Percentiles rank a stretch among this genome's conserved stretches.
phyloP scores from a whole-genome alignment of 1,140 invertebrate species.

The Bradysia coprophila region DNA sequence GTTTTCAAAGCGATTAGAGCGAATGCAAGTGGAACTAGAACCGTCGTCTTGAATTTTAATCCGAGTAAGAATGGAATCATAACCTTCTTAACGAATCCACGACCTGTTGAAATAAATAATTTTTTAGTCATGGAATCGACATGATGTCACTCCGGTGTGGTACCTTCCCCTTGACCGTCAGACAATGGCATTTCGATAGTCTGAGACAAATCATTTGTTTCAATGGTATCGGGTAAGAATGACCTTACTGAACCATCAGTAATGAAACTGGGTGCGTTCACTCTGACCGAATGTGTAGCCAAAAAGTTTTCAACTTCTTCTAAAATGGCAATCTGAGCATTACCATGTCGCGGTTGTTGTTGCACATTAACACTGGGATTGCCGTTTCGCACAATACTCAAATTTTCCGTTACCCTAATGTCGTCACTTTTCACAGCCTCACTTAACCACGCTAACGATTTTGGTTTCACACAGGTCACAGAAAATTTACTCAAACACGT shows the following conservation, averaged over 20 bases:
- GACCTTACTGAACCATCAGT: too few relatives aligned
- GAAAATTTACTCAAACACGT: constrained; percentile 42
- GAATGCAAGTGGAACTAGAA: constrained; percentile 56
- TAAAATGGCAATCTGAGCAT: constrained; percentile 25
- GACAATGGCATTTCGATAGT: too few relatives aligned
- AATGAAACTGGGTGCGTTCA: constrained; percentile 36
- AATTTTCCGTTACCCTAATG: constrained; percentile 50
- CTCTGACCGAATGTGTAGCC: constrained; percentile 37
- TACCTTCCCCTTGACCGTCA: too few relatives aligned
- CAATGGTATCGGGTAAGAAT: too few relatives aligned
- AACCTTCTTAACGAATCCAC: constrained; percentile 64
- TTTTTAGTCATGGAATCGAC: not conserved
- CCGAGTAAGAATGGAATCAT: constrained; percentile 66
- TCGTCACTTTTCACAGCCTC: constrained; percentile 40
- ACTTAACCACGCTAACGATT: constrained; percentile 50
- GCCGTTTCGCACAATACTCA: constrained; percentile 43
- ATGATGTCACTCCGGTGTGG: too few relatives aligned
- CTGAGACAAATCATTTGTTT: too few relatives aligned
- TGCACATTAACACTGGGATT: constrained; percentile 15
- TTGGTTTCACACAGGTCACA: constrained; percentile 51
- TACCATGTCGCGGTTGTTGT: constrained; percentile 1
- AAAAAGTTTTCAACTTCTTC: constrained; percentile 43
- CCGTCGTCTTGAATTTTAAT: constrained; percentile 66
- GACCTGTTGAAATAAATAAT: constrained; percentile 31
- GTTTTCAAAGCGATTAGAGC: constrained; percentile 68